phyloP scores from a whole-genome alignment of 2,113 vertebrate genomes.

The Sprattus sprattus region DNA sequence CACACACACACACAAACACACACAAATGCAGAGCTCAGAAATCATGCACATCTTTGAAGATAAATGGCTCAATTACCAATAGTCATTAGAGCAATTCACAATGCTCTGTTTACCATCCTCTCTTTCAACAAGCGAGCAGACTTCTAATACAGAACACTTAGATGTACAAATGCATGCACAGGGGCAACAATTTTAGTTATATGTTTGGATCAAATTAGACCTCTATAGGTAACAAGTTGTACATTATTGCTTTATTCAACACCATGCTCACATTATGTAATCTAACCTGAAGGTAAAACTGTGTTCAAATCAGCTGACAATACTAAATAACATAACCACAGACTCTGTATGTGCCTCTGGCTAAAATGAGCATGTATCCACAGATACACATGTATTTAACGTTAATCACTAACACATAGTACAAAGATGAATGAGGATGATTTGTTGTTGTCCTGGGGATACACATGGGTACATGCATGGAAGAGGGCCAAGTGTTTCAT shows the following conservation, averaged over 20 bases:
- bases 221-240: background rate
- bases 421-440: background rate
- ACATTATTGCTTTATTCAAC: too few species aligned
- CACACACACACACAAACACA: background rate
- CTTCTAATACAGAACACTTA: background rate
- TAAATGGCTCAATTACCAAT: background rate
- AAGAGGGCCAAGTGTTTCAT: background rate
- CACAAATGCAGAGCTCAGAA: background rate
- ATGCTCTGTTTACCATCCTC: background rate
- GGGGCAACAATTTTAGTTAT: background rate
- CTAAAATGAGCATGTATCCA: background rate
- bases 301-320: background rate
- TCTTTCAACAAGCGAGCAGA: background rate
- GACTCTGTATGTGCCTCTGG: background rate
- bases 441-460: background rate
- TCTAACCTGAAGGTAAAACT: background rate
- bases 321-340: background rate
- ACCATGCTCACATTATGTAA: background rate
- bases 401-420: background rate
- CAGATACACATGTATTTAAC: background rate
- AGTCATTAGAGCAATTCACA: background rate
- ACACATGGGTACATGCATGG: background rate
- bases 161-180: background rate
- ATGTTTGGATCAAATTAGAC: background rate
- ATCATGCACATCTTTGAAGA: background rate